Evolutionary conservation across 1,140 invertebrate genomes (phyloP), one percentile per base, ranked within the genome.

Genomic region (Eumeta japonica): DNA sequence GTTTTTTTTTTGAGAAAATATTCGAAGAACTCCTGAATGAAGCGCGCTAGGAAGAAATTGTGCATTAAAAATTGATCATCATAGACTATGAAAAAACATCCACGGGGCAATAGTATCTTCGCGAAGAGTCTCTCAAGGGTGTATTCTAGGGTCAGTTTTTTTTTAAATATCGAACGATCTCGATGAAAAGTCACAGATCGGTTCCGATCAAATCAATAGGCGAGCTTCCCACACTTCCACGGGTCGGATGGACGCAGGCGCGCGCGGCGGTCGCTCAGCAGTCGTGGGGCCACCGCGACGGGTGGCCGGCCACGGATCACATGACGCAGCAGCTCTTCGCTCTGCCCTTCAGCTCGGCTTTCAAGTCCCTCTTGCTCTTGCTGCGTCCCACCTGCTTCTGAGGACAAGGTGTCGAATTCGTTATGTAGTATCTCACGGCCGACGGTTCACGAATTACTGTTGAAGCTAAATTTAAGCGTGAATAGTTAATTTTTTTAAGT

Each of bases 291-390:
- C 71, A 75, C 66, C 72, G 60, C 38, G 70, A 71, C 10, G 70
- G 64, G 62, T 73, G 74, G 75, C 74, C 72, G 63, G 74, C 74
- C 40, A 62, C 63, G 60, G 72, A 76, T 80, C 77, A 80, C 78
- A 80, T 80, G 56, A 80, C 67, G 51, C 75, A 73, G 50, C 78
- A 80, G 43, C 77, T 79, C 50, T 76, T 78, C 40, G 78, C 77
- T 5, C 77, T 52, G 17, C 77, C 77, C 50, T 79, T 79, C 39
- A 79, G 67, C 57, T 79, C 78, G 14, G 77, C 73, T 48, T 79
- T 79, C 50, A 79, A 50, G 45, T 79, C 77, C 3, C 77, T 73
- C 50, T 78, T 79, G 62, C 76, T 79, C 63, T 79, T 79, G 58
- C 67, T 77, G 46, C 75, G 58, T 29, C 73, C 67, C n/a, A 74